Base-by-base conservation (phyloP, 2,113 vertebrate species). In the Genyomyrus donnyi region DNA sequence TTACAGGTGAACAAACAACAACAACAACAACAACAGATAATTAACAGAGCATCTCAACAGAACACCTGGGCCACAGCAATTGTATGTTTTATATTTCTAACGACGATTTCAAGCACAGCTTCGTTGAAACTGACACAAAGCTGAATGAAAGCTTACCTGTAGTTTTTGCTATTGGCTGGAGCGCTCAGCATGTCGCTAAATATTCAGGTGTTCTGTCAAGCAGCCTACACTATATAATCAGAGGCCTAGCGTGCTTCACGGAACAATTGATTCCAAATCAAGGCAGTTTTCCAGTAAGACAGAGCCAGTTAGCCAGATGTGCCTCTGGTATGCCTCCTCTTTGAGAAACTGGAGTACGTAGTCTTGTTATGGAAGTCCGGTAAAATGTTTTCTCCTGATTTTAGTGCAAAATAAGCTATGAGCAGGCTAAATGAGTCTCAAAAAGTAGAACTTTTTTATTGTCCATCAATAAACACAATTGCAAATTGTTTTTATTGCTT, bases 181-280 rank as follows among this genome's bases (percentile, higher is more conserved):
- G 35, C 9, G 5, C 13, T 35, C n/a, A 87, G 85, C 50, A 49
- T 87, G 31, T 21, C 5, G 35, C 39, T 88, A 66, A 88, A 66
- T 42, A 88, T 88, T 58, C 52, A 56, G 52, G 19, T 42, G 35
- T 56, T 46, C 87, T 46, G 56, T 88, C 52, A 56, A 56, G 13
- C 52, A 53, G 31, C 52, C 53, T 88, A 66, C 87, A 62, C 35
- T 17, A 13, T 49, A 35, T 88, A 53, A 88, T 45, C 35, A 88
- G 5, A 24, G 56, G 1, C 39, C 35, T 19, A 45, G 87, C 24
- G 1, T 62, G 87, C 56, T 62, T 58, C 31, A n/a, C 5, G 19
- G 53, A 88, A 88, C 87, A 88, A 66, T 66, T 58, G 56, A 58
- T 62, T 62, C 15, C 21, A 21, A 42, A 88, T 88, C 21, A n/a